Evolutionary conservation across 2,888 invertebrate species (phyloP).

Genomic region (Erpobdella octoculata): DNA sequence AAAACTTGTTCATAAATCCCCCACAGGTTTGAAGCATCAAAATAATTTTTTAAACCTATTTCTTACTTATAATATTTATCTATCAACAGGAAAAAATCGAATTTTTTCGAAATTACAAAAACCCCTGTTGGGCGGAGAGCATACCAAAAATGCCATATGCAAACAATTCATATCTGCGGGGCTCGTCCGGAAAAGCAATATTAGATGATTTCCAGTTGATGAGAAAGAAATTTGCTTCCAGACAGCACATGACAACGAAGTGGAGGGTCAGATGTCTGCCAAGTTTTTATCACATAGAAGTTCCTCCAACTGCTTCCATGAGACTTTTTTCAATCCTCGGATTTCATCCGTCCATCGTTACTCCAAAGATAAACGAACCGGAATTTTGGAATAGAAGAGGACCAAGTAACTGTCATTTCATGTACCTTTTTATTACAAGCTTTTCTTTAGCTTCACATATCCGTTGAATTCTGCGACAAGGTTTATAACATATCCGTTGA

Average conservation of each 20-base stretch:
- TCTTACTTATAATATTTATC: not conserved
- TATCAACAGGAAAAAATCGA: conserved; percentile 29
- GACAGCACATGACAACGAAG: not conserved
- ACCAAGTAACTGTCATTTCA: conserved; percentile 21
- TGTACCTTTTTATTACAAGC: not conserved
- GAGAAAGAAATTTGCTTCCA: conserved; percentile 22
- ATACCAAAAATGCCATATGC: conserved; percentile 23
- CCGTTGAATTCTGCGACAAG: no score
- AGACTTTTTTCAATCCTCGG: conserved; percentile 26
- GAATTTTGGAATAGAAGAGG: conserved; percentile 31
- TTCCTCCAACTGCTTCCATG: conserved; percentile 24
- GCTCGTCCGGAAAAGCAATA: conserved; percentile 4
- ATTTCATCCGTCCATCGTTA: conserved; percentile 27
- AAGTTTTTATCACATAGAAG: conserved; percentile 30
- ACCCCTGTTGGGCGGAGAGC: conserved; percentile 31
- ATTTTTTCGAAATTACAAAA: conserved; percentile 25
- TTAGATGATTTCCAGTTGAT: conserved; percentile 26
- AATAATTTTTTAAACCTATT: not conserved
- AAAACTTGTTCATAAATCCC: conserved; percentile 6
- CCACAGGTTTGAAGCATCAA: not conserved
- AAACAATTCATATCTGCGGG: conserved; percentile 27
- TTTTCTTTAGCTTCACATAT: no score
- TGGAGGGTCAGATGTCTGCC: conserved; percentile 31
- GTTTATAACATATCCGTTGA: no score
- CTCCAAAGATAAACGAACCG: conserved; percentile 26